Evolutionary conservation across 1,140 invertebrate genomes (phyloP), one percentile per base, ranked within the genome.

Genomic region (Drosophila takahashii): DNA sequence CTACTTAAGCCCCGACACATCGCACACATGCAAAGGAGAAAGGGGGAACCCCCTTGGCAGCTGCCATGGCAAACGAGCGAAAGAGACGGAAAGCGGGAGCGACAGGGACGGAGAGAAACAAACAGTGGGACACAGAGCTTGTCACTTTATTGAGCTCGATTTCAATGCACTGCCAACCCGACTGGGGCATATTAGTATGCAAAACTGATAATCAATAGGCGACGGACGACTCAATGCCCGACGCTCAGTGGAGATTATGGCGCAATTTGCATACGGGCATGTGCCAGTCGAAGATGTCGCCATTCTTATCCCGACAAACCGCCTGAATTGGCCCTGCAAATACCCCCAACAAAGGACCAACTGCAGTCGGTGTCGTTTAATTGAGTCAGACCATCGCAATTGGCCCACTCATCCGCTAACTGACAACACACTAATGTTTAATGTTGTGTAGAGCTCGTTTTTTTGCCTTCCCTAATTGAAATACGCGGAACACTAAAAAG

Each of bases 151-250:
- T 77, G 59, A 61, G 26, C 65, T 70, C 67, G 65, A 36, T 57
- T 70, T 57, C 65, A 69, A 57, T 71, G 52, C 67, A 71, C 50
- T 48, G 36, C 58, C 32, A 41, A 67, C 15, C 27, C 27, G 4
- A 29, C 4, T 58, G 22, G 50, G 39, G 52, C 61, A 79, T 86
- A 86, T 86, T 87, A 87, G 83, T 81, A 86, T 86, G 83, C 83
- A 86, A 87, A 86, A 81, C 83, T 87, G 83, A 87, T 86, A 86
- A 86, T 86, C 83, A 86, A 87, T 86, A 79, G 58, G 58, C 29
- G 36, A 59, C 18, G 47, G 36, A 50, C 18, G 54, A 52, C 73
- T 77, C 67, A 73, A 67, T 62, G 22, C 62, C 26, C 70, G 22
- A 54, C 67, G 67, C 75, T 59, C 50, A 60, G 66, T 44, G 59